Percentiles rank a stretch among this genome's conserved stretches.
Conservation (phyloP, 35 echinoderm and acorn worm species). For the Chiridota heheva region DNA sequence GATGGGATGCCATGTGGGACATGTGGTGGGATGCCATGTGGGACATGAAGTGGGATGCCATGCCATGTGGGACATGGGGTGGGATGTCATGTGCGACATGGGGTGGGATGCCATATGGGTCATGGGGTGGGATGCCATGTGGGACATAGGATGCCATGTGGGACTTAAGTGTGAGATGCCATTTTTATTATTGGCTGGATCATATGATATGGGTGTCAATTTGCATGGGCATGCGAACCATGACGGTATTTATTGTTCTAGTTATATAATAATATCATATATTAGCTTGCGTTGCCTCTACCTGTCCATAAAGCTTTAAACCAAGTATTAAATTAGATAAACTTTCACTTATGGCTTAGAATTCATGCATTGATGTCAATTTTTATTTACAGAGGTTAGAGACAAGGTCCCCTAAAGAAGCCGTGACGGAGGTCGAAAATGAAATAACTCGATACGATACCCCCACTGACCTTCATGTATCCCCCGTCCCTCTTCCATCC, state of each 20-base stretch:
- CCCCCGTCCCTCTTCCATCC: not conserved
- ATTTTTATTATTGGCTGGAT: too few relatives aligned
- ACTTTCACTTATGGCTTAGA: not conserved
- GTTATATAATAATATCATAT: not conserved
- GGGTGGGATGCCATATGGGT: conserved; percentile 4
- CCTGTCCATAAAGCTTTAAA: not conserved
- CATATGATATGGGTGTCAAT: too few relatives aligned
- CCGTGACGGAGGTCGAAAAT: conserved; percentile 51
- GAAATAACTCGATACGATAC: conserved; percentile 76
- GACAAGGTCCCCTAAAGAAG: conserved; percentile 10
- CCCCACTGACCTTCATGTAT: conserved; percentile 11
- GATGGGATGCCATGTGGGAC: too few relatives aligned
- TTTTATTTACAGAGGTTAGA: conserved; percentile 47
- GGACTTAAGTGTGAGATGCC: too few relatives aligned
- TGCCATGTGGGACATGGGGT: too few relatives aligned
- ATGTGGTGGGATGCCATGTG: too few relatives aligned
- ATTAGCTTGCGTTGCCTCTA: not conserved
- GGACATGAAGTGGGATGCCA: too few relatives aligned
- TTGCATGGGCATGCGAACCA: not conserved
- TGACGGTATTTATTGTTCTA: not conserved
- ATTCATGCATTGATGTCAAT: not conserved
- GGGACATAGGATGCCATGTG: too few relatives aligned
- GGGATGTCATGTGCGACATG: too few relatives aligned
- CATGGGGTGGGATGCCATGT: not conserved
- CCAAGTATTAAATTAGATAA: not conserved